Base-by-base conservation (phyloP, 2,888 invertebrate species). In the Siphonodentalium dalli region DNA sequence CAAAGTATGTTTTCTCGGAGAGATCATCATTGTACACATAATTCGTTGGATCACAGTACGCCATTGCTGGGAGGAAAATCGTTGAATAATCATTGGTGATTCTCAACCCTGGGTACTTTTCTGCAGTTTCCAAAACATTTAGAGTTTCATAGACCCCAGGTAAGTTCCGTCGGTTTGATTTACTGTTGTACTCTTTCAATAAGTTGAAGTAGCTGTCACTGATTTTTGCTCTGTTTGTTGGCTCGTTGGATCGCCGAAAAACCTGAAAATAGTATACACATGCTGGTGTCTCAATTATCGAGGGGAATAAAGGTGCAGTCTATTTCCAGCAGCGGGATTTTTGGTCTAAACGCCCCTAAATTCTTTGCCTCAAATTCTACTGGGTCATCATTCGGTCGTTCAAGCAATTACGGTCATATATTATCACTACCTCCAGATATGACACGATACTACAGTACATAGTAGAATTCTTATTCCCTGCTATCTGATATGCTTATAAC, bases 21-120 rank as follows among this genome's bases (percentile, higher is more conserved):
- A 82, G 63, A 57, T 81, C 69, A 53, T 82, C 82, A 64, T 82
- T 76, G 62, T 80, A 82, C 53, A 80, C 76, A 54, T 82, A 82
- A 23, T 72, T 66, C 52, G 78, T 81, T 3, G 82, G 80, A 54
- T 82, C 82, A 66, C 82, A 82, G 65, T 82, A 77, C 18, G 79
- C 74, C 62, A 78, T 79, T 3, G 82, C 80, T 2, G 82, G 78
- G 31, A 81, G 68, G 58, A 82, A 82, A 38, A 82, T 82, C 11
- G 78, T 78, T 15, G 82, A 82, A 63, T 80, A 75, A 15, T 76
- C 69, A 56, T 80, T 77, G 9, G 80, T 74, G n/a, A 82, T 77
- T 24, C 79, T 58, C 29, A 82, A 68, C 5, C 75, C 75, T 9
- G 76, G 77, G 45, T 77, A 78, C 39, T 65, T 64, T 1, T 56